Conservation (phyloP, 2,888 invertebrate species). For the Rhagophthalmus giganteus region DNA sequence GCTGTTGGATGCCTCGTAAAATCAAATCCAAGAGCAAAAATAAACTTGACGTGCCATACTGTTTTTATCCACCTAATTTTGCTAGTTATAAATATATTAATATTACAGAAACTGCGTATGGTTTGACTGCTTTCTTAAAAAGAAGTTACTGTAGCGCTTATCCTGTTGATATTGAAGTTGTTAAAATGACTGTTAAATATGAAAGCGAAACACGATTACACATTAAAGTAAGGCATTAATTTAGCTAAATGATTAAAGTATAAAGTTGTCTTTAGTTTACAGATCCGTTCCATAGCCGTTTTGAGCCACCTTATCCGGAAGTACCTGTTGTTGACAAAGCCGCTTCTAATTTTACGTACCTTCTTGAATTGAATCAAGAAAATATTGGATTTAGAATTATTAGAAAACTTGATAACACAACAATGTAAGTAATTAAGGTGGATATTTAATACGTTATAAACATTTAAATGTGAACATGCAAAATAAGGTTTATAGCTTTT, state of each 20-base stretch:
- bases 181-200: constrained; percentile 65
- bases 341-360: constrained; percentile 59
- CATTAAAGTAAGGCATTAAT: constrained; percentile 62
- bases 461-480: too few species aligned
- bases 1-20: constrained; percentile 64
- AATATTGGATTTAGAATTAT: constrained; percentile 67
- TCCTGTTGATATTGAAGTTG: constrained; percentile 64
- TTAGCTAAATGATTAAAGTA: not conserved
- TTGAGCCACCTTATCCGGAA: constrained; percentile 70
- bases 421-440: constrained; percentile 55
- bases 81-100: constrained; percentile 67
- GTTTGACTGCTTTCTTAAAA: constrained; percentile 62
- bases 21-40: constrained; percentile 35
- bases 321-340: constrained; percentile 60
- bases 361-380: constrained; percentile 60
- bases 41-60: constrained; percentile 64
- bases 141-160: constrained; percentile 63
- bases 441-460: too few species aligned
- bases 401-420: constrained; percentile 58
- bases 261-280: constrained; percentile 41
- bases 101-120: constrained; percentile 63
- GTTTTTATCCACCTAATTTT: constrained; percentile 72
- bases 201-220: constrained; percentile 66
- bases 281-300: constrained; percentile 61
- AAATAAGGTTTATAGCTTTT: too few species aligned